Conservation (phyloP, 2,113 vertebrate species). For the Gnathonemus longibarbis region DNA sequence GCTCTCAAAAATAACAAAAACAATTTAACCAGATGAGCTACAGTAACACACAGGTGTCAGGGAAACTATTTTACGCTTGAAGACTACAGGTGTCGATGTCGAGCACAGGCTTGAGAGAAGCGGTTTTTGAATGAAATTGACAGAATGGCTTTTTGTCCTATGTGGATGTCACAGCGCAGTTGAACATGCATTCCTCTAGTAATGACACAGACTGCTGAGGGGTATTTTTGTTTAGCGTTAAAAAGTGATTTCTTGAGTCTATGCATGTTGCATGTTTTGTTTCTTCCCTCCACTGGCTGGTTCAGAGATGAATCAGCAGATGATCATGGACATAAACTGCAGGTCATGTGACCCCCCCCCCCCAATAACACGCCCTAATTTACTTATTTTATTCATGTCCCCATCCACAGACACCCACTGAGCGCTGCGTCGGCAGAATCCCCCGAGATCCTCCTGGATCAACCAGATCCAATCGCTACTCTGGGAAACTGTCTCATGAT, state of each 20-base stretch:
- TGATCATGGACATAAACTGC: neutral
- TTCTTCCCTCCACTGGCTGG: conserved; percentile 18
- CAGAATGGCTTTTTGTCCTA: neutral
- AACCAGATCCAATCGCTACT: neutral
- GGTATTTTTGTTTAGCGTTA: neutral
- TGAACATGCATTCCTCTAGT: neutral
- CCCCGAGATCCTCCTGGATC: neutral
- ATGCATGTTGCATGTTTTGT: conserved; percentile 34
- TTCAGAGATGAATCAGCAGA: conserved; percentile 2
- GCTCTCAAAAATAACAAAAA: neutral
- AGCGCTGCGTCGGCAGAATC: neutral
- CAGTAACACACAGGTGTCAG: neutral
- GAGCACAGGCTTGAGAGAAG: neutral
- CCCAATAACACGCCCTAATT: neutral
- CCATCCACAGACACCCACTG: neutral
- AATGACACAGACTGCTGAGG: neutral
- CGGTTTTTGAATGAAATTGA: neutral
- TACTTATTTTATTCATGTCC: neutral
- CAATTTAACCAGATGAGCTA: neutral
- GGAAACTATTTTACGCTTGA: neutral
- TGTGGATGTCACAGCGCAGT: neutral
- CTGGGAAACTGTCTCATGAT: neutral
- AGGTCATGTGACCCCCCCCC: neutral
- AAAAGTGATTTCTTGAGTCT: conserved; percentile 20
- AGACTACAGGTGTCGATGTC: neutral